Evolutionary conservation across 2,888 invertebrate species (phyloP), one percentile per base, ranked within the genome.

Genomic region (Asteroscopus sphinx): DNA sequence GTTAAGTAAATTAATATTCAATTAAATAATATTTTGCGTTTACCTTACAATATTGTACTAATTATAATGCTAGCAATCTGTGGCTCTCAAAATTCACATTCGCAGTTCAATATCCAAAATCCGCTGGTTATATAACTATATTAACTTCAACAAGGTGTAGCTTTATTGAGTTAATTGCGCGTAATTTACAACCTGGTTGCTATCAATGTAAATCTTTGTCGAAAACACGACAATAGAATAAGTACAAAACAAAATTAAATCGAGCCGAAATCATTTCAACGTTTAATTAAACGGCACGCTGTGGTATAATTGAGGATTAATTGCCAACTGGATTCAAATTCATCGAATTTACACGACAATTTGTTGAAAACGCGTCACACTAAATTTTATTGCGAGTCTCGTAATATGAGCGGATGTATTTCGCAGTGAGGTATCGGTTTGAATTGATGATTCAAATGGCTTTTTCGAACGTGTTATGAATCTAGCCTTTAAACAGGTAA

Each of bases 221-320:
- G 75, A 69, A 75, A 77, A 75, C 69, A 73, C 56, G 77, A 86
- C 84, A 87, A 87, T 85, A 82, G 83, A 79, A 82, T 80, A 76
- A 72, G 77, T 68, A 80, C 81, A 80, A 87, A 84, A 82, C 81
- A 86, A 87, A 81, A 86, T 88, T 87, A 87, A 83, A 82, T 81
- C 69, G 66, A 68, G 55, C 74, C 78, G 73, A 85, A 89, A 88
- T 87, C 83, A 83, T 82, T 81, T 72, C 79, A 61, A 73, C 72
- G 80, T 83, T 87, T 89, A 89, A 91, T 90, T 88, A 88, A 88
- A 86, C 80, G 77, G 76, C 77, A 78, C 80, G 80, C 73, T 72
- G 82, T 74, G 79, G 79, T 83, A 76, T 88, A 90, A 90, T 89
- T 83, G 82, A 67, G 80, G 76, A 87, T 89, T 88, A 87, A 90